phyloP scores from a whole-genome alignment of 2,888 invertebrate genomes.

The Celastrina argiolus region DNA sequence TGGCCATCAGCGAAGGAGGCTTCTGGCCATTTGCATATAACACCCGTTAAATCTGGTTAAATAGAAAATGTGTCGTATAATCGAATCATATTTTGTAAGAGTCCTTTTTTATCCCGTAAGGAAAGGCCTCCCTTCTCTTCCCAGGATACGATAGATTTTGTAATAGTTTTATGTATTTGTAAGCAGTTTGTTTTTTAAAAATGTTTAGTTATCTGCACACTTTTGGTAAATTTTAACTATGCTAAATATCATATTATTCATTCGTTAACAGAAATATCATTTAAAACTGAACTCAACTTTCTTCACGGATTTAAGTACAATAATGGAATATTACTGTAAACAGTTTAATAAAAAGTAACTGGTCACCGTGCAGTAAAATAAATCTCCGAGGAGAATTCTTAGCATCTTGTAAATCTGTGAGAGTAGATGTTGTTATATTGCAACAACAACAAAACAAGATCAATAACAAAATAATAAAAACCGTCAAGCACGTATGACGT shows the following conservation, averaged over 20 bases:
- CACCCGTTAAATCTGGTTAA: not conserved
- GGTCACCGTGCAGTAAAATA: slow-evolving; percentile 1
- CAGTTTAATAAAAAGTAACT: not conserved
- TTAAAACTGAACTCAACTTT: too few species aligned
- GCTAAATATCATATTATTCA: too few species aligned
- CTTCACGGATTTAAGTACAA: too few species aligned
- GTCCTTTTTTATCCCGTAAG: too few species aligned
- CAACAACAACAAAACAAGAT: slow-evolving; percentile 14
- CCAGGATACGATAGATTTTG: too few species aligned
- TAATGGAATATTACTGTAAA: not conserved
- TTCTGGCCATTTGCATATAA: not conserved
- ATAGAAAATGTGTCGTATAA: not conserved
- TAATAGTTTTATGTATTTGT: too few species aligned
- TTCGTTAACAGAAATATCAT: too few species aligned
- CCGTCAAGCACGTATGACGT: slow-evolving; percentile 18
- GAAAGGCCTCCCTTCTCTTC: too few species aligned
- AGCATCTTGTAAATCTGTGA: not conserved
- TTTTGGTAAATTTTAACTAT: too few species aligned
- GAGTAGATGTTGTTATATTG: slow-evolving; percentile 1
- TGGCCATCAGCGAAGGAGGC: not conserved
- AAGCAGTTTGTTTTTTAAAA: too few species aligned
- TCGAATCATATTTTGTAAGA: too few species aligned
- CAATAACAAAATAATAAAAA: slow-evolving; percentile 21
- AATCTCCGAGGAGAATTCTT: not conserved
- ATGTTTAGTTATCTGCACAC: too few species aligned